Conservation (phyloP, 2,888 invertebrate genomes). For the Spisula subtruncata region DNA sequence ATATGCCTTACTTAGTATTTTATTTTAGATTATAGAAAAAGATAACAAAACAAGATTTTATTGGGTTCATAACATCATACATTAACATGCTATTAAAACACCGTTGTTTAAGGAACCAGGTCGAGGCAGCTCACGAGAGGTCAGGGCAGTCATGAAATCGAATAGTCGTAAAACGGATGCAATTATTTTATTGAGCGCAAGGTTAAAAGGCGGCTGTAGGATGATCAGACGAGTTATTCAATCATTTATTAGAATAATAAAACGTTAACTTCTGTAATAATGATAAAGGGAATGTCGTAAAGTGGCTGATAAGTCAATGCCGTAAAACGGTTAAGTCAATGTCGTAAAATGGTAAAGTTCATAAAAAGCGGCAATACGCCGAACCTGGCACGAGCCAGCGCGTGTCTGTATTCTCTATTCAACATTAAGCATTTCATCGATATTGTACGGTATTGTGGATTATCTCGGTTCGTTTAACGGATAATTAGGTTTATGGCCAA, state of each 20-base stretch:
- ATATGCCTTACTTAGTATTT: too few relatives aligned
- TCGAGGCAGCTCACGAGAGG: too few relatives aligned
- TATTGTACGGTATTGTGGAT: not conserved
- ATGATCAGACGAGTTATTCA: not conserved
- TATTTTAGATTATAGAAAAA: too few relatives aligned
- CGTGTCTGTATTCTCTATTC: not conserved
- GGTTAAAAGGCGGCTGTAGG: too few relatives aligned
- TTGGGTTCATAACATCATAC: too few relatives aligned
- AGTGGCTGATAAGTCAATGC: not conserved
- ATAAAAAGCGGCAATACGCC: not conserved
- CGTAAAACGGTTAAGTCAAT: slow-evolving; percentile 9
- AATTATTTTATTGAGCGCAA: too few relatives aligned
- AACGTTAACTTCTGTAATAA: not conserved
- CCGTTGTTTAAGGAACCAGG: too few relatives aligned
- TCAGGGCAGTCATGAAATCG: too few relatives aligned
- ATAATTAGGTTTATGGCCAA: too few relatives aligned
- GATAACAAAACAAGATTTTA: too few relatives aligned
- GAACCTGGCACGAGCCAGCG: not conserved
- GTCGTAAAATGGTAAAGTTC: not conserved
- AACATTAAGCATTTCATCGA: slow-evolving; percentile 1
- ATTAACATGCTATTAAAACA: not conserved
- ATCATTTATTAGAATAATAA: not conserved
- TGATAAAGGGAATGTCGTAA: not conserved
- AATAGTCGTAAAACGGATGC: too few relatives aligned
- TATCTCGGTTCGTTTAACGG: too few relatives aligned